Conservation (phyloP, 2,113 vertebrate genomes). For the Anoplopoma fimbria region DNA sequence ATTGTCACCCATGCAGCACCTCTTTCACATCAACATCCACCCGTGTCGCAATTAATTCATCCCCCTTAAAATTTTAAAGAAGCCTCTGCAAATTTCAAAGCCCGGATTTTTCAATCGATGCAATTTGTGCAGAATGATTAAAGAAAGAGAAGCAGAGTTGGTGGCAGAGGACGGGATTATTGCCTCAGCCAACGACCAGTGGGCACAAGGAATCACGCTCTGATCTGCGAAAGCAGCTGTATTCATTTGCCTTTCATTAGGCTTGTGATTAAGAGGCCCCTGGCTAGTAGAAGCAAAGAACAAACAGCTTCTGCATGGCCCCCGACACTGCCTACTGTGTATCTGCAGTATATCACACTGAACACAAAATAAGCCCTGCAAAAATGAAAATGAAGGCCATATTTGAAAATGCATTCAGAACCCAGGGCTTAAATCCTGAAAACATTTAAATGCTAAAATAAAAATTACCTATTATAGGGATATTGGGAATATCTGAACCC, state of each 20-base stretch:
- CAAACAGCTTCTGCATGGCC: conserved; percentile 54
- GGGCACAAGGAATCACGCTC: conserved; percentile 51
- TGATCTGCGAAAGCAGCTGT: conserved; percentile 74
- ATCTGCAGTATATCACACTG: conserved; percentile 44
- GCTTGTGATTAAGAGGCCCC: conserved; percentile 61
- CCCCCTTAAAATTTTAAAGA: conserved; percentile 38
- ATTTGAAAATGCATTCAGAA: conserved; percentile 23
- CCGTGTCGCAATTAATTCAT: conserved; percentile 38
- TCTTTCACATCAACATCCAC: conserved; percentile 47
- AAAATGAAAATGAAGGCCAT: conserved; percentile 29
- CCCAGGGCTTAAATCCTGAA: background rate
- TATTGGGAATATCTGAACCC: conserved; percentile 7
- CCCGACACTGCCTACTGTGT: conserved; percentile 47
- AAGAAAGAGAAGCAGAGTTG: conserved; percentile 46
- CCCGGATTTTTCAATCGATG: conserved; percentile 45
- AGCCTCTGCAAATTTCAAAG: conserved; percentile 62
- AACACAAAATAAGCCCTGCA: conserved; percentile 25
- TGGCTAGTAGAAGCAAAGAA: conserved; percentile 46
- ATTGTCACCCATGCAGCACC: conserved; percentile 40
- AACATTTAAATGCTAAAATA: conserved; percentile 18
- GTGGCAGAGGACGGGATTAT: conserved; percentile 55
- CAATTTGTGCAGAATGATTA: conserved; percentile 64
- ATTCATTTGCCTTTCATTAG: conserved; percentile 78
- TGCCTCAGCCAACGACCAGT: conserved; percentile 51
- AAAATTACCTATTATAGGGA: background rate